A percentile compares a stretch with the other conserved stretches of the same genome.
Evolutionary conservation across 2,888 invertebrate species (phyloP).

Genomic region (Thumatha senex): DNA sequence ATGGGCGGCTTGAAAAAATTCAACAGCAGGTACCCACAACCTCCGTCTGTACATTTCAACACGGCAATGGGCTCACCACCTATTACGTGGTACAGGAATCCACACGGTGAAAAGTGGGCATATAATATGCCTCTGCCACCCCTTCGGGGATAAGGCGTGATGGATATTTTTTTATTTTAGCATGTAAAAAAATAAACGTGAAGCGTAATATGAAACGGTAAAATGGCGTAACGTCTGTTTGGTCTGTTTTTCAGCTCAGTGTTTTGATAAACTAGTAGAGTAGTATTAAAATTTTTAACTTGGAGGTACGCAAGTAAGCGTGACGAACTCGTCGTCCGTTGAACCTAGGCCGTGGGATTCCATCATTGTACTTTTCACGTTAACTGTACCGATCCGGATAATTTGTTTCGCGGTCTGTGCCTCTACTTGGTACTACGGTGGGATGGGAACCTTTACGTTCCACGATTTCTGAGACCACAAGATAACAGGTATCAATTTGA

Average conservation of each 20-base stretch:
- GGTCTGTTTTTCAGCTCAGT: constrained; percentile 10
- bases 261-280: constrained; percentile 19
- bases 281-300: constrained; percentile 45
- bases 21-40: too few species aligned
- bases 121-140: too few species aligned
- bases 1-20: too few species aligned
- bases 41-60: too few species aligned
- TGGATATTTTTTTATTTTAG: too few species aligned
- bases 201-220: constrained; percentile 36
- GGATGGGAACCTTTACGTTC: constrained; percentile 21
- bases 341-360: constrained; percentile 72
- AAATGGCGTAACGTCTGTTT: constrained; percentile 16
- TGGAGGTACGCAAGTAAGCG: constrained; percentile 55
- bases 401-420: constrained; percentile 56
- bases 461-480: constrained; percentile 41
- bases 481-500: constrained; percentile 44
- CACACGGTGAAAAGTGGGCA: too few species aligned
- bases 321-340: constrained; percentile 66
- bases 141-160: too few species aligned
- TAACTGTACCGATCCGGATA: constrained; percentile 65
- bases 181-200: too few species aligned
- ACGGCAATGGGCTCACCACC: too few species aligned
- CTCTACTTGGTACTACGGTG: constrained; percentile 31
- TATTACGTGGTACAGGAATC: too few species aligned
- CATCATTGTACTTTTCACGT: constrained; percentile 65